Evolutionary conservation across 2,888 invertebrate species (phyloP).

Genomic region (Eilema sororculum): DNA sequence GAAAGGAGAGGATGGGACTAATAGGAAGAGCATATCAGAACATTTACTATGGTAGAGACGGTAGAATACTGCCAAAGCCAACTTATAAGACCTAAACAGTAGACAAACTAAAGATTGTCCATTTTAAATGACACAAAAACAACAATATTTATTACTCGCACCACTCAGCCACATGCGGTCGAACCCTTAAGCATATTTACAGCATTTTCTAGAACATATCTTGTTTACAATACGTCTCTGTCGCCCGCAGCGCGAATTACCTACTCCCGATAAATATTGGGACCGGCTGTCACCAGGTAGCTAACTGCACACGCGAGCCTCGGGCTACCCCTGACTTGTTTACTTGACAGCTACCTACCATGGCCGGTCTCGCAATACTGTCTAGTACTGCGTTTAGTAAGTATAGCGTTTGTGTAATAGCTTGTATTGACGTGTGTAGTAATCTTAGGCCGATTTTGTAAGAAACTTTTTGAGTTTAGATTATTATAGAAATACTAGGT

Average conservation of each 20-base stretch:
- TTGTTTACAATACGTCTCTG: slow-evolving; percentile 16
- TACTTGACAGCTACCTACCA: slow-evolving; percentile 38
- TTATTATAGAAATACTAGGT: too few relatives aligned
- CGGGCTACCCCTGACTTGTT: slow-evolving; percentile 36
- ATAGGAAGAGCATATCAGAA: too few relatives aligned
- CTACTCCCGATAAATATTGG: slow-evolving; percentile 52
- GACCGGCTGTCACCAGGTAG: slow-evolving; percentile 46
- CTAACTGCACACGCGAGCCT: slow-evolving; percentile 41
- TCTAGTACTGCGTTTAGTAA: background rate
- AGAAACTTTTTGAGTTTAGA: too few relatives aligned
- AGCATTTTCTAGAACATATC: slow-evolving; percentile 23
- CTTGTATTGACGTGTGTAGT: background rate
- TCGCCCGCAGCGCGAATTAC: slow-evolving; percentile 35
- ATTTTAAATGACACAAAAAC: too few relatives aligned
- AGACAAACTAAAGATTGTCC: too few relatives aligned
- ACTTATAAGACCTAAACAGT: too few relatives aligned
- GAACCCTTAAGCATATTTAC: background rate
- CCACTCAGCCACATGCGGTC: background rate
- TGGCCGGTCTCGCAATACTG: slow-evolving; percentile 19
- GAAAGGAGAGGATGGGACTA: too few relatives aligned
- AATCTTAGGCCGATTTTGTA: slow-evolving; percentile 16
- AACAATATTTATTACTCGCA: background rate
- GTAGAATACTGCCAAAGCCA: too few relatives aligned
- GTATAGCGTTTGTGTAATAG: slow-evolving; percentile 4
- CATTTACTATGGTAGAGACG: too few relatives aligned